Evolutionary conservation across 2,888 invertebrate species (phyloP), one percentile per base, ranked within the genome.

Genomic region (Cantharis lateralis): DNA sequence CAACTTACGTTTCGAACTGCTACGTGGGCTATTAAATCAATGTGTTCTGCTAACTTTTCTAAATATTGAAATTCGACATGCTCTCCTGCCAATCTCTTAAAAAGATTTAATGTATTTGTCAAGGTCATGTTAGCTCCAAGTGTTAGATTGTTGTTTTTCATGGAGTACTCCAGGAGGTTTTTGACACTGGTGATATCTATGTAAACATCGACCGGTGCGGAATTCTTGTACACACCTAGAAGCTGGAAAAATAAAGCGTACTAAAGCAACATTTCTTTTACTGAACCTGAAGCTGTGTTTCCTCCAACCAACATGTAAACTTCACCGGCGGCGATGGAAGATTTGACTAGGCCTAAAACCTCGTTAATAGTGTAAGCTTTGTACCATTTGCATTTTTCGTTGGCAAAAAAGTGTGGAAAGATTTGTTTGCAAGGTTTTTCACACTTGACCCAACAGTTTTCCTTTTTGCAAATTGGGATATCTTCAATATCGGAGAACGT

Each of bases 251-350:
- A 20, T 13, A 20, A 10, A 11, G 0, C 9, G 1, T 13, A 13
- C 1, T 1, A 24, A 13, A 0, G 7, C 24, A 20, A 16, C 10
- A 4, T 15, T 15, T 9, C 9, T 13, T 7, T n/a, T 7, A 64
- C 87, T n/a, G 7, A 87, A 93, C 95, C 95, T 87, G 91, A 92
- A 4, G 93, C 94, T 1, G 95, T 95, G 84, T 95, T 95, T 20
- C 95, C 95, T 18, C 93, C 93, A 3, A 95, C 91, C 0, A 95
- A 84, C 81, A 91, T 89, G 82, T 92, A 94, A 10, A 88, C 88
- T 4, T 87, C 85, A 5, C 87, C 81, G 1, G 78, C 78, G 15
- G 32, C 48, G 81, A 90, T 28, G 10, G 2, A 0, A 10, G 10
- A 88, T 13, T 85, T 81, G 68, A 94, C 86, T 0, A 92, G 86